Base-by-base conservation (phyloP, 2,797 vertebrate species). In the Gymnothorax javanicus region DNA sequence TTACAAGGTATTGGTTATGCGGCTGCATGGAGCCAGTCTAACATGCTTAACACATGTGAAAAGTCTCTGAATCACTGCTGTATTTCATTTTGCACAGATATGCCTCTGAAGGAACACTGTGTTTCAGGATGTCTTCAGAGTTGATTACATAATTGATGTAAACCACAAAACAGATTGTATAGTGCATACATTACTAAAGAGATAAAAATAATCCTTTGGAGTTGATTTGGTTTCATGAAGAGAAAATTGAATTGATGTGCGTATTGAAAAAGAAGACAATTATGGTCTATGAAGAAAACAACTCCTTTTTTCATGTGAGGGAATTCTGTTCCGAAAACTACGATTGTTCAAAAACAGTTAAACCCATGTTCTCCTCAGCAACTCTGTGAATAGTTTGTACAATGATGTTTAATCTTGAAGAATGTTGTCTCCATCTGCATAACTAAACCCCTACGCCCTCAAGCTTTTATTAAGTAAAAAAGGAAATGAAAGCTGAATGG, bases 1-100 rank as follows among this genome's bases (percentile, higher is more conserved):
- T 95, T 94, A 94, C 89, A 82, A 94, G 94, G 92, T 94, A 94
- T 94, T 94, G 92, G 91, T 95, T 93, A 94, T 93, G 93, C 91
- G 91, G 86, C 13, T n/a, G 79, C 20, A 25, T 27, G n/a, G 50
- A 82, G 54, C 52, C 56, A 9, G 17, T 56, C 43, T 20, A 52
- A 25, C 77, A 88, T 90, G 91, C 92, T 91, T 89, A 90, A 93
- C 90, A 89, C 90, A 92, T 91, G 92, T 89, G 93, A 94, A 91
- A 82, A 88, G 23, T 12, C 12, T 54, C 5, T 83, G 25, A 83
- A 93, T 94, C 93, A 94, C 94, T 94, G 92, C 91, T 89, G 90
- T 92, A 88, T 90, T 88, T 89, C 52, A 84, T 89, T 87, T 75
- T 73, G 89, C 87, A 86, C 87, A 89, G 59, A 88, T 88, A 91